A percentile compares a stretch with the other conserved stretches of the same genome.
These are phyloP conservation scores for Drosophila grimshawi DNA, from an alignment of 1,140 invertebrate genomes.

Conservation along the genomic window DNA sequence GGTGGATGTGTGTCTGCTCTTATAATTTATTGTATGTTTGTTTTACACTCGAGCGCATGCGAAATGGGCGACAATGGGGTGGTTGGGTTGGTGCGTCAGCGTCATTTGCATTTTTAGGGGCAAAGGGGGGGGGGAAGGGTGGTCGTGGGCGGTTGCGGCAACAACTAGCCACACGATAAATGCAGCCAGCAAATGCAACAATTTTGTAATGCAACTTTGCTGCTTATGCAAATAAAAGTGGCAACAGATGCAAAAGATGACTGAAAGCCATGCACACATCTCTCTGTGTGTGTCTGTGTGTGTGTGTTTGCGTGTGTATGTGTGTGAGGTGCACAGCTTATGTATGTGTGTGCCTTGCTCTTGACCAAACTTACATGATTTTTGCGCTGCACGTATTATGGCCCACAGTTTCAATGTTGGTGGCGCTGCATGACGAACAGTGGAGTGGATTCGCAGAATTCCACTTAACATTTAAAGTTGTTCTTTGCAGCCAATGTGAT, in stretches of 20 bases:
- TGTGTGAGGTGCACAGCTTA: background rate
- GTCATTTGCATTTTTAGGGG: conserved; percentile 34
- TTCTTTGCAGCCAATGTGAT: too few relatives aligned
- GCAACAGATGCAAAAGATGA: conserved; percentile 53
- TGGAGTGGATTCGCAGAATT: conserved; percentile 11
- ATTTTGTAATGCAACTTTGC: conserved; percentile 51
- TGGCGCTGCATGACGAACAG: conserved; percentile 22
- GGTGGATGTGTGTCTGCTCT: conserved; percentile 35
- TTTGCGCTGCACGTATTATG: conserved; percentile 75
- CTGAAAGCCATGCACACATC: conserved; percentile 44
- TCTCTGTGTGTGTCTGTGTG: background rate
- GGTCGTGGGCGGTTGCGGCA: background rate
- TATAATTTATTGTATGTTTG: conserved; percentile 80
- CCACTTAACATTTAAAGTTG: background rate
- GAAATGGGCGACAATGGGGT: conserved; percentile 28
- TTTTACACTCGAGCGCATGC: conserved; percentile 67
- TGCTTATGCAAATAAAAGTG: conserved; percentile 69
- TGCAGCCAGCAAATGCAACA: conserved; percentile 58
- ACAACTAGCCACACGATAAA: conserved; percentile 17
- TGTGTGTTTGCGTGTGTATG: conserved; percentile 4
- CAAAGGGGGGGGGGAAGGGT: too few relatives aligned
- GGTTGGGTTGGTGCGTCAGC: conserved; percentile 4
- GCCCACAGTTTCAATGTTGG: conserved; percentile 45
- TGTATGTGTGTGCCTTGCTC: conserved; percentile 28
- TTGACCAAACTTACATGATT: conserved; percentile 61